These are phyloP conservation scores for Osedax fenrisi DNA, from an alignment of 2,888 invertebrate genomes.

Conservation along the genomic window DNA sequence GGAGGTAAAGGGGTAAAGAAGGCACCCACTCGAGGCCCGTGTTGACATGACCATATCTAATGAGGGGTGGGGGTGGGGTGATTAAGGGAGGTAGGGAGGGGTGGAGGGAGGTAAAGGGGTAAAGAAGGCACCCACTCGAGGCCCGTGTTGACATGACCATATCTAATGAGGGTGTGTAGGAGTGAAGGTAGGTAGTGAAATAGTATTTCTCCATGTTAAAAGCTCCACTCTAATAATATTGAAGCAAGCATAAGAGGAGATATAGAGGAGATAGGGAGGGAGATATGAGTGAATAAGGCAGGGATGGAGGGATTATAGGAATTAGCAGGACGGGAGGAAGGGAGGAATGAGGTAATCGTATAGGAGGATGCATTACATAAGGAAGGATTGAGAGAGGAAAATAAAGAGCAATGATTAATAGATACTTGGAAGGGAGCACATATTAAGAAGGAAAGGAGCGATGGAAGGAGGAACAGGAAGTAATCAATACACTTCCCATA, in stretches of 20 bases:
- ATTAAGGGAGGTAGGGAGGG: neutral
- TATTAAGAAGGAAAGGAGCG: no score
- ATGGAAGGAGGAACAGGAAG: no score
- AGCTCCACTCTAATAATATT: no score
- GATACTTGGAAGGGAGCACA: no score
- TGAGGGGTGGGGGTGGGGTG: neutral
- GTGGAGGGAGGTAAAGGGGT: neutral
- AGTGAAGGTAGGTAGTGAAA: no score
- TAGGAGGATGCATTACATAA: slow-evolving; percentile 74
- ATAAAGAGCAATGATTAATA: no score
- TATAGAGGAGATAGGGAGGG: no score
- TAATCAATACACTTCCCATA: no score
- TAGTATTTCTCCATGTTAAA: no score
- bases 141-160: slow-evolving; percentile 77
- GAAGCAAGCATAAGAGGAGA: no score
- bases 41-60: slow-evolving; percentile 70
- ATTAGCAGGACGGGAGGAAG: neutral
- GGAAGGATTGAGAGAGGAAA: no score
- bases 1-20: slow-evolving; percentile 53
- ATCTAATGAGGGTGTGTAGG: slow-evolving; percentile 53
- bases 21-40: slow-evolving; percentile 76
- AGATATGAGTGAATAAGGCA: neutral
- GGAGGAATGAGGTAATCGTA: slow-evolving; percentile 66
- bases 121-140: slow-evolving; percentile 74
- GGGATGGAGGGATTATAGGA: no score